Evolutionary conservation across 1,140 invertebrate species (phyloP).

Genomic region (Acromyrmex heyeri): DNA sequence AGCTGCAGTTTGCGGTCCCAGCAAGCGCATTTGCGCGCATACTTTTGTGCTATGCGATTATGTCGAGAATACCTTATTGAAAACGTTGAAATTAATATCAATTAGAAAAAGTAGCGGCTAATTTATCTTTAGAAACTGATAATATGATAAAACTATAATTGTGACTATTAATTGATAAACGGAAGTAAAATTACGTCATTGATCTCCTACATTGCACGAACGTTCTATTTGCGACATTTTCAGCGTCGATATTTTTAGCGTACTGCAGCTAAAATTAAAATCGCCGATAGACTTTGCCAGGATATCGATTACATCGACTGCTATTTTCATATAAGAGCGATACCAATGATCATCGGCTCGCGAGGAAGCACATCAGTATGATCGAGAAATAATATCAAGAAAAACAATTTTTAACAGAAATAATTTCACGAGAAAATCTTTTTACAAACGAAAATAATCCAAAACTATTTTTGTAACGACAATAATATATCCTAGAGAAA

Average conservation of each 20-base stretch:
- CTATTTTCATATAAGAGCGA: slow-evolving; percentile 7
- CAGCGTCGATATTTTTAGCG: not conserved
- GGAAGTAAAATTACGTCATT: not conserved
- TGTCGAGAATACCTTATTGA: not conserved
- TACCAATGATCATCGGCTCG: not conserved
- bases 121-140: not conserved
- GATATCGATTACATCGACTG: slow-evolving; percentile 15
- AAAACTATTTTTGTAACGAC: not conserved
- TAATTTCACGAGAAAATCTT: not conserved
- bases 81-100: slow-evolving; percentile 22
- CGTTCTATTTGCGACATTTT: not conserved
- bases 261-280: slow-evolving; percentile 25
- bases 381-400: slow-evolving; percentile 14
- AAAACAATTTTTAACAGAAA: slow-evolving; percentile 22
- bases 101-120: slow-evolving; percentile 3
- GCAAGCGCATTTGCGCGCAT: not conserved
- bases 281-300: not conserved
- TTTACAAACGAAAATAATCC: not conserved
- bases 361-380: not conserved
- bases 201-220: not conserved
- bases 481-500: not conserved
- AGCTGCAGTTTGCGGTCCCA: slow-evolving; percentile 16
- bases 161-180: not conserved
- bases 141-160: not conserved
- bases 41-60: not conserved